Evolutionary conservation across 2,797 vertebrate genomes (phyloP).

Genomic region (Argyrosomus regius): DNA sequence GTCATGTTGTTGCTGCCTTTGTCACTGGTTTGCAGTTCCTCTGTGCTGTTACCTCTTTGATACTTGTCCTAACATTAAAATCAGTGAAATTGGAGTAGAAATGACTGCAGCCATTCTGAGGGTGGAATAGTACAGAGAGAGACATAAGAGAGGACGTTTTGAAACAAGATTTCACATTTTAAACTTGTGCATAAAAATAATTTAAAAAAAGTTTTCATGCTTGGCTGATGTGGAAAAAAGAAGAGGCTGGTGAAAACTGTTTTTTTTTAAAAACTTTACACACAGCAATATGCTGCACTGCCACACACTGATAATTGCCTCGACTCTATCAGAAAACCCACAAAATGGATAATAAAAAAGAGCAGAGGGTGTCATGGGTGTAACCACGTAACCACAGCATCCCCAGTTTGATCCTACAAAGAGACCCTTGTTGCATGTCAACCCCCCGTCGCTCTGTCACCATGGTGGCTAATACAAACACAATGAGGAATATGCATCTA

Average conservation of each 20-base stretch:
- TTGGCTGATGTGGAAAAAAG: not conserved
- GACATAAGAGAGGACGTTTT: not conserved
- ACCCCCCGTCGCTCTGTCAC: not conserved
- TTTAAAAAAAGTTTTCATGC: not conserved
- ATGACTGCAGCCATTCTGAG: not conserved
- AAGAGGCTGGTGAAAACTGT: not conserved
- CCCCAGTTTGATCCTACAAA: not conserved
- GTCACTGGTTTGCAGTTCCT: not conserved
- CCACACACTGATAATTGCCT: not conserved
- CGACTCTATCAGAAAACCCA: not conserved
- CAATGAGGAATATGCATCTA: not conserved
- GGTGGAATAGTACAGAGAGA: no score
- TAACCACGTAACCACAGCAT: not conserved
- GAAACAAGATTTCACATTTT: conserved; percentile 6
- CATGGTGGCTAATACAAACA: not conserved
- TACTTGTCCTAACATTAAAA: not conserved
- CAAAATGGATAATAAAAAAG: not conserved
- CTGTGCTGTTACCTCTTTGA: not conserved
- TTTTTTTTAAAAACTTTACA: not conserved
- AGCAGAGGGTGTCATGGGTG: not conserved
- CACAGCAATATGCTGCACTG: not conserved
- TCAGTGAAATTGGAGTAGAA: not conserved
- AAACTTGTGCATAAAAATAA: not conserved
- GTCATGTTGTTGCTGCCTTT: conserved; percentile 23
- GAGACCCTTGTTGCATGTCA: not conserved